phyloP scores from a whole-genome alignment of 2,888 invertebrate genomes.

The Pycnomerus fuliginosus region DNA sequence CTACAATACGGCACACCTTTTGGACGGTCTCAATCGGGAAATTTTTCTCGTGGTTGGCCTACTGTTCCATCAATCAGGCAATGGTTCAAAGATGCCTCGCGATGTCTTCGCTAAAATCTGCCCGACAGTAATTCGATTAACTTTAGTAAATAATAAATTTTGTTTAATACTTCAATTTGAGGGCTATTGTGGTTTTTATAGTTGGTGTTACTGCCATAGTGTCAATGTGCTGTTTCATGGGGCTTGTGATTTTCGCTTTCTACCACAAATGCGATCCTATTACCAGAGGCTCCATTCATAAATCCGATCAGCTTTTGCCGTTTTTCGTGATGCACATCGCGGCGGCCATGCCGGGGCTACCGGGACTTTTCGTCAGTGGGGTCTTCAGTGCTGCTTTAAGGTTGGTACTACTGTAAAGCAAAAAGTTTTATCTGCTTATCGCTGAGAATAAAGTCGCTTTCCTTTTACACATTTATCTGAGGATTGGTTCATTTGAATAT shows the following conservation, averaged over 20 bases:
- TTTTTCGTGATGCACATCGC: slow-evolving; percentile 82
- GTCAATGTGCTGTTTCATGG: slow-evolving; percentile 78
- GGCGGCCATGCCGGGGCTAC: slow-evolving; percentile 72
- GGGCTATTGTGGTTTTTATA: slow-evolving; percentile 75
- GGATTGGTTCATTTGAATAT: too few relatives aligned
- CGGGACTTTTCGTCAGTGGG: slow-evolving; percentile 83
- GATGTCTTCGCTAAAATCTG: slow-evolving; percentile 69
- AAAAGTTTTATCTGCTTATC: too few relatives aligned
- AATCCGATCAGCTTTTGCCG: slow-evolving; percentile 74
- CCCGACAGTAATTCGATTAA: slow-evolving; percentile 63
- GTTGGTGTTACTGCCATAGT: slow-evolving; percentile 74
- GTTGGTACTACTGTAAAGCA: too few relatives aligned
- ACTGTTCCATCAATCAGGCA: slow-evolving; percentile 82
- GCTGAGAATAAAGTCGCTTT: too few relatives aligned
- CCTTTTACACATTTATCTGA: too few relatives aligned
- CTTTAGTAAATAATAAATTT: too few relatives aligned
- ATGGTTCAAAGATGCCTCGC: slow-evolving; percentile 85
- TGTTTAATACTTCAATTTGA: too few relatives aligned
- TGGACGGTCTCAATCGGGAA: slow-evolving; percentile 79
- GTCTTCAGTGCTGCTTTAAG: slow-evolving; percentile 86
- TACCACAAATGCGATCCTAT: slow-evolving; percentile 85
- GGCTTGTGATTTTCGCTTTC: slow-evolving; percentile 82
- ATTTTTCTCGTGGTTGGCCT: slow-evolving; percentile 77
- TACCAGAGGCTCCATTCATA: slow-evolving; percentile 68
- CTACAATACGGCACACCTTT: slow-evolving; percentile 76